Conservation (phyloP, 2,113 vertebrate genomes). For the Tetrax tetrax region DNA sequence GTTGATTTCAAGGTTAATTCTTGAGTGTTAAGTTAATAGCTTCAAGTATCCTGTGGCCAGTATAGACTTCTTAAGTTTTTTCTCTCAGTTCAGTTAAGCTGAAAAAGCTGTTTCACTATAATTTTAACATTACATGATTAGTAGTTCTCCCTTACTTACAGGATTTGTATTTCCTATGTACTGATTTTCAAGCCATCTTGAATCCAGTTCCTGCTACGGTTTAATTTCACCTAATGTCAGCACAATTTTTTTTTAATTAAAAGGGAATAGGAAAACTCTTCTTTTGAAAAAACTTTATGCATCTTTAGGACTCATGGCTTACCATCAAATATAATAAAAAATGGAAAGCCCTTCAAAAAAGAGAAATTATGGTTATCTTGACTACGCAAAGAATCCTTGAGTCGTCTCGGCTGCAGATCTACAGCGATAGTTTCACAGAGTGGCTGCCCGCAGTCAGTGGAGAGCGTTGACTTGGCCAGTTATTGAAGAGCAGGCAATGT, state of each 20-base stretch:
- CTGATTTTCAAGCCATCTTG: neutral
- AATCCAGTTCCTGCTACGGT: neutral
- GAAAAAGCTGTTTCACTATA: neutral
- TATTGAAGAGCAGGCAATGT: rapidly evolving
- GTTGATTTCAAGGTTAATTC: neutral
- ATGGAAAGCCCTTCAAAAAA: neutral
- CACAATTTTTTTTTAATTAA: neutral
- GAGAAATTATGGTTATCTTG: neutral
- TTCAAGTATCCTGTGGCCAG: neutral
- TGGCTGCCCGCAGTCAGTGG: neutral
- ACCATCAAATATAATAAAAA: neutral
- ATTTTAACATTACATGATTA: neutral
- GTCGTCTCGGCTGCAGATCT: neutral
- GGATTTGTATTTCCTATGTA: neutral
- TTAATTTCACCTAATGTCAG: neutral
- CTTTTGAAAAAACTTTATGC: neutral
- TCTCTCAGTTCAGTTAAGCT: neutral
- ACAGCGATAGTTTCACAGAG: neutral
- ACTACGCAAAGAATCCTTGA: too few relatives aligned
- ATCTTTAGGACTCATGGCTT: neutral
- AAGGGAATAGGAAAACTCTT: neutral
- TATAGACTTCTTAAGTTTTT: neutral
- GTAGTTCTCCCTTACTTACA: neutral
- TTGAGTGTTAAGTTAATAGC: neutral
- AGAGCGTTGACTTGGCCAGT: neutral